Conservation (phyloP, 2,888 invertebrate genomes). For the Artemia sinica region DNA sequence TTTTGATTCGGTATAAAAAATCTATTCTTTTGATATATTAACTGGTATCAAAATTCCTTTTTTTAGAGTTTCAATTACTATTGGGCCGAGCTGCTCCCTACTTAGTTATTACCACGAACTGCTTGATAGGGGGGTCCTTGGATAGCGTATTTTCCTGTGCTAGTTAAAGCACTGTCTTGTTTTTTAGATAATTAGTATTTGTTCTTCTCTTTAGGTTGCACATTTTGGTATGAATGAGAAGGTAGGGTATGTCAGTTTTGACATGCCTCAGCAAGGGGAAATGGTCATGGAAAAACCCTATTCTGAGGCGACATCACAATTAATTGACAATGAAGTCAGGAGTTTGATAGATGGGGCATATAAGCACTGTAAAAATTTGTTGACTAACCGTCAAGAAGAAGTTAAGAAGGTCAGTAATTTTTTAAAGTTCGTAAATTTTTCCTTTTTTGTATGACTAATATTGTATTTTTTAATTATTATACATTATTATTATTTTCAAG, state of each 20-base stretch:
- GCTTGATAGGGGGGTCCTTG: too few relatives aligned
- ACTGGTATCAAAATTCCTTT: too few relatives aligned
- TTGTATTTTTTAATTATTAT: too few relatives aligned
- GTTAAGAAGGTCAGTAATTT: slow-evolving; percentile 53
- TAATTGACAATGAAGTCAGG: slow-evolving; percentile 85
- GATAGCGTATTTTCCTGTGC: too few relatives aligned
- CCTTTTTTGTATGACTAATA: too few relatives aligned
- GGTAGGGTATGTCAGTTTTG: slow-evolving; percentile 90
- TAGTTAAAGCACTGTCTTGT: not conserved
- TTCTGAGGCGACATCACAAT: slow-evolving; percentile 87
- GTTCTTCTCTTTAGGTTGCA: slow-evolving; percentile 44
- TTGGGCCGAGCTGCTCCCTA: too few relatives aligned
- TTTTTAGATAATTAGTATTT: slow-evolving; percentile 4
- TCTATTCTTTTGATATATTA: too few relatives aligned
- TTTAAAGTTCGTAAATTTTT: not conserved
- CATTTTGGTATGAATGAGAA: slow-evolving; percentile 96
- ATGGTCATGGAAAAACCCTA: slow-evolving; percentile 88
- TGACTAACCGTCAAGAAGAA: slow-evolving; percentile 60
- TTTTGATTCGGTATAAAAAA: too few relatives aligned
- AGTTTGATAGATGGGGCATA: slow-evolving; percentile 58
- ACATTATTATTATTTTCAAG: too few relatives aligned
- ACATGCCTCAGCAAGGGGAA: slow-evolving; percentile 81
- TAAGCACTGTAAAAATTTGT: slow-evolving; percentile 53
- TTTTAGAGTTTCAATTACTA: too few relatives aligned
- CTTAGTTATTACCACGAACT: too few relatives aligned